These are phyloP conservation scores for Patella caerulea DNA, from an alignment of 2,888 invertebrate species.

Conservation along the genomic window DNA sequence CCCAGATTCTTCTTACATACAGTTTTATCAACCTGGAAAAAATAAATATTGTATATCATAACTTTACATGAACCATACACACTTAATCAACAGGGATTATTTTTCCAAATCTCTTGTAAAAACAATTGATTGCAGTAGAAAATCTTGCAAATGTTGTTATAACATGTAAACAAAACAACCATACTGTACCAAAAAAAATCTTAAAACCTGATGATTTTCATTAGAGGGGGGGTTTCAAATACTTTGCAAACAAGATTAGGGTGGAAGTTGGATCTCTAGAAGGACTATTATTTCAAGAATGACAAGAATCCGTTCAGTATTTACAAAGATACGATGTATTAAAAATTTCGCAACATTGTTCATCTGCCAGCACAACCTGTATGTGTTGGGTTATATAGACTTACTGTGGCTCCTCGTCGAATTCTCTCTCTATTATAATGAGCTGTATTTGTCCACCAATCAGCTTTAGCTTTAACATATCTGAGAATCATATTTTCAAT, in stretches of 20 bases:
- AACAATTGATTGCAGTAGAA: not conserved
- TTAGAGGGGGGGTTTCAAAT: too few species aligned
- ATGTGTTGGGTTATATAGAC: conserved; percentile 19
- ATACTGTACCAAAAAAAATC: not conserved
- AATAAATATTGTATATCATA: not conserved
- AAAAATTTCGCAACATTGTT: too few species aligned
- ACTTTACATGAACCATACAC: not conserved
- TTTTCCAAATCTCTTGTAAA: not conserved
- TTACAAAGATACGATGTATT: too few species aligned
- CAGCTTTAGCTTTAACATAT: conserved; percentile 99
- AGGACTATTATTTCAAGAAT: too few species aligned
- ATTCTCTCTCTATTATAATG: conserved; percentile 99
- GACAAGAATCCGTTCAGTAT: too few species aligned
- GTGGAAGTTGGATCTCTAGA: too few species aligned
- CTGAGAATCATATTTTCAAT: conserved; percentile 99
- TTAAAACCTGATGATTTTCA: not conserved
- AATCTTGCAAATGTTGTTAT: not conserved
- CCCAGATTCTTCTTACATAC: conserved; percentile 99
- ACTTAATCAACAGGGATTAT: not conserved
- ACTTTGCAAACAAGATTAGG: too few species aligned
- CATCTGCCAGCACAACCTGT: too few species aligned
- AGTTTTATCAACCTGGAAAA: conserved; percentile 87
- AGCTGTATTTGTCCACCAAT: conserved; percentile 99
- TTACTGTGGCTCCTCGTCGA: conserved; percentile 95
- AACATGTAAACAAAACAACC: not conserved